Evolutionary conservation across 2,888 invertebrate species (phyloP).

Genomic region (Synergus laeviventris): DNA sequence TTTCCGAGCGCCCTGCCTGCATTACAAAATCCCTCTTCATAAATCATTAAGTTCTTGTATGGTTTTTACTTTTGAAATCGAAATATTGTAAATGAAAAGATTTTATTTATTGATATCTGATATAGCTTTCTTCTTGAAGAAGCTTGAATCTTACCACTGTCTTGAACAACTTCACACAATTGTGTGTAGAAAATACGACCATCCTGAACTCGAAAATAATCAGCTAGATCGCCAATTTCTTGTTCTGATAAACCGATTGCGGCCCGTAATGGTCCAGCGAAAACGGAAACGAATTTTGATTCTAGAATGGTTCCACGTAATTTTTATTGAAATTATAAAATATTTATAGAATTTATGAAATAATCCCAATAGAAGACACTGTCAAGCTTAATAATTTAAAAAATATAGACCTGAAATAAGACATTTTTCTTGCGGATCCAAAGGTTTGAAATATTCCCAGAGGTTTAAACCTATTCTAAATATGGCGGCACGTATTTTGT

Average conservation of each 20-base stretch:
- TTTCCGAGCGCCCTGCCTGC: no score
- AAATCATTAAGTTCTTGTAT: neutral
- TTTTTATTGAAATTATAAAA: neutral
- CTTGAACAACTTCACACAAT: constrained; percentile 85
- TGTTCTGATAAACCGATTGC: constrained; percentile 83
- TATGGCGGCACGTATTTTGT: constrained; percentile 87
- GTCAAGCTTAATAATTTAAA: neutral
- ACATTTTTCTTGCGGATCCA: constrained; percentile 83
- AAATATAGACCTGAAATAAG: constrained; percentile 81
- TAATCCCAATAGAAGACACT: neutral
- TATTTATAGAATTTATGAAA: neutral
- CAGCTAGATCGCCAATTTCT: constrained; percentile 85
- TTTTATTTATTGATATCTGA: neutral
- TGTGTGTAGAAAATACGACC: constrained; percentile 87
- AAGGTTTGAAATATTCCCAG: constrained; percentile 83
- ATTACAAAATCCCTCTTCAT: neutral
- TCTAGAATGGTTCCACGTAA: constrained; percentile 75
- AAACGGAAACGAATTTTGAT: constrained; percentile 84
- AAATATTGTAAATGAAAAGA: neutral
- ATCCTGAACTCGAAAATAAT: constrained; percentile 88
- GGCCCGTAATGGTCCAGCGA: constrained; percentile 82
- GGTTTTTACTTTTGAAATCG: neutral
- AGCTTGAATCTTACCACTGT: constrained; percentile 78
- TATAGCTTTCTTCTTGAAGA: neutral
- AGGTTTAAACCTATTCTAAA: constrained; percentile 85